phyloP scores from a whole-genome alignment of 2,888 invertebrate species.

The Bellardia pandia region DNA sequence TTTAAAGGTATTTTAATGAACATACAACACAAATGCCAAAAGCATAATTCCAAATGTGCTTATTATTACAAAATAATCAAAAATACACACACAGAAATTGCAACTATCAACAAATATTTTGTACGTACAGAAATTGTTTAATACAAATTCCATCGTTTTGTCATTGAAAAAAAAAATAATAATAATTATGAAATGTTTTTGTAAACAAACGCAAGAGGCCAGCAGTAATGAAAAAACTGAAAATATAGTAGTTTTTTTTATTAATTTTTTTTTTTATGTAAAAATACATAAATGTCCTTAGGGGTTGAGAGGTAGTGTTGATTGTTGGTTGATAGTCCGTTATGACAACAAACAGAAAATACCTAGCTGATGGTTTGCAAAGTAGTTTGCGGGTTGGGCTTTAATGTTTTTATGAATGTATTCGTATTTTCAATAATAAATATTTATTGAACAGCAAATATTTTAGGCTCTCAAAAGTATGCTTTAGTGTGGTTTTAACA shows the following conservation, averaged over 20 bases:
- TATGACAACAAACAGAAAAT: too few species aligned
- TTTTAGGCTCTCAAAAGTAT: constrained; percentile 65
- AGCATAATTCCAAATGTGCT: constrained; percentile 12
- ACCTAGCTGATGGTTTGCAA: constrained; percentile 23
- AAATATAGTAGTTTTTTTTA: too few species aligned
- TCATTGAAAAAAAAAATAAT: constrained; percentile 20
- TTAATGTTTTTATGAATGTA: constrained; percentile 22
- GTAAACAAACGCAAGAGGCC: background rate
- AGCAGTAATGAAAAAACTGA: background rate
- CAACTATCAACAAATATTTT: constrained; percentile 34
- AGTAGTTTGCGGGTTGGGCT: background rate
- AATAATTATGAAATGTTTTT: constrained; percentile 57
- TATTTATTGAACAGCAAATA: constrained; percentile 70
- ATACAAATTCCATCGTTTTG: constrained; percentile 3
- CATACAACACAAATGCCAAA: background rate
- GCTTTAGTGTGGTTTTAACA: constrained; percentile 66
- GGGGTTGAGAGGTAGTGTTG: constrained; percentile 36
- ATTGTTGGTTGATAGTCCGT: too few species aligned
- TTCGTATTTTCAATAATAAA: constrained; percentile 68
- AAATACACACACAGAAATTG: background rate
- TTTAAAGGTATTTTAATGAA: constrained; percentile 1
- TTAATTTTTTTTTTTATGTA: constrained; percentile 16
- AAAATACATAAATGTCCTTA: background rate
- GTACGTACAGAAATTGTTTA: constrained; percentile 11
- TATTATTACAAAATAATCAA: constrained; percentile 2